A percentile compares a stretch with the other conserved stretches of the same genome.
Conservation (phyloP, 2,113 vertebrate species). For the Semnornis frantzii region DNA sequence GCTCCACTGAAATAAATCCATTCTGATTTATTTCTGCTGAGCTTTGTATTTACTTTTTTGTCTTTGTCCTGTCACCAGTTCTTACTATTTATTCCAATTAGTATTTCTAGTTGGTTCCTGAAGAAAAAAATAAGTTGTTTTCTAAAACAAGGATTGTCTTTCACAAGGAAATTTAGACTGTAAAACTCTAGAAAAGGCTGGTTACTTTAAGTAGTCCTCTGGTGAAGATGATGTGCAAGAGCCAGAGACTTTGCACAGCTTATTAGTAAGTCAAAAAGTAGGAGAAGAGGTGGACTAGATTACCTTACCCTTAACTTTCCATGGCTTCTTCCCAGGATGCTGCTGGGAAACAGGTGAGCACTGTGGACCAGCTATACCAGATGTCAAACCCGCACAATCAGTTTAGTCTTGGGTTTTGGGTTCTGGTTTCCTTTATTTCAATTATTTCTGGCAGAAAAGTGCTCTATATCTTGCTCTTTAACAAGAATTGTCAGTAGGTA, state of each 20-base stretch:
- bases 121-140: background rate
- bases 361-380: background rate
- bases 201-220: background rate
- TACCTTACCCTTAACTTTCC: background rate
- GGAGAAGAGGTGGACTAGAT: fast-evolving
- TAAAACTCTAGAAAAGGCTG: background rate
- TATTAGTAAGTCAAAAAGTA: background rate
- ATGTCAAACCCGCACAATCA: background rate
- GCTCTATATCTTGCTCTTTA: background rate
- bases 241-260: background rate
- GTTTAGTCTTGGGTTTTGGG: background rate
- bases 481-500: background rate
- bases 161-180: background rate
- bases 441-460: background rate
- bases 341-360: background rate
- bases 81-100: background rate
- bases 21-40: background rate
- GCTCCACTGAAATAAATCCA: background rate
- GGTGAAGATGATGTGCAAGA: background rate
- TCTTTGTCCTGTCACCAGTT: fast-evolving
- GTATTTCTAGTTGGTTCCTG: background rate
- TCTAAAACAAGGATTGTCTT: background rate
- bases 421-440: background rate
- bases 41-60: background rate
- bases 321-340: background rate